These are phyloP conservation scores for Amblyjoppa proteus DNA, from an alignment of 2,888 invertebrate species.

Conservation along the genomic window DNA sequence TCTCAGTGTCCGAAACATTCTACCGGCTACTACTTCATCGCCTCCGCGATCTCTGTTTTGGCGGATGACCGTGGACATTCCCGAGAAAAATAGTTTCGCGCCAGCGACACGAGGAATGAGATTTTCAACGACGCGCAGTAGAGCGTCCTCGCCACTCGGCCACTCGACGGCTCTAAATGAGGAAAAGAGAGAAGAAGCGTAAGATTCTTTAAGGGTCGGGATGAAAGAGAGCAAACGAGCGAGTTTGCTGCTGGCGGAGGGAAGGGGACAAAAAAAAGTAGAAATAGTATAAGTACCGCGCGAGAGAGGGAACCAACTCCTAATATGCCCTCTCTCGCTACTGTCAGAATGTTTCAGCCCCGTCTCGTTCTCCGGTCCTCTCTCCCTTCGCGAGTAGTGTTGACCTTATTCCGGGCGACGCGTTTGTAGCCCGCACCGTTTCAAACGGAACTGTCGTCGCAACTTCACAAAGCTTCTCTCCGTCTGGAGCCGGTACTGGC, in stretches of 20 bases:
- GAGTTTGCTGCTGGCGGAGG: slow-evolving; percentile 4
- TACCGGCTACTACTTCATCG: neutral
- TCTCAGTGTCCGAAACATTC: too few species aligned
- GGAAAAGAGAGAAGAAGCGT: slow-evolving; percentile 50
- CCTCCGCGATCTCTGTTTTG: neutral
- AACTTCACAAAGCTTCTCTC: slow-evolving; percentile 43
- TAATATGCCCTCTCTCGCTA: slow-evolving; percentile 53
- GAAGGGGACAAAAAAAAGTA: slow-evolving; percentile 20
- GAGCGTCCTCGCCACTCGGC: slow-evolving; percentile 30
- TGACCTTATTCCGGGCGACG: slow-evolving; percentile 61
- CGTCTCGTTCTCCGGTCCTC: slow-evolving; percentile 22
- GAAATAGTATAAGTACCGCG: slow-evolving; percentile 56
- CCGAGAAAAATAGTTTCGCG: neutral
- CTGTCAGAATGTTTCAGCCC: slow-evolving; percentile 51
- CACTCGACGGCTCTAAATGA: slow-evolving; percentile 52
- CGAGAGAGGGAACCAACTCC: slow-evolving; percentile 10
- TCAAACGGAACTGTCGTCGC: slow-evolving; percentile 56
- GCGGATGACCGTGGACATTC: neutral
- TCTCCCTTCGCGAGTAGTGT: neutral
- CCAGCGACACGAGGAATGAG: slow-evolving; percentile 26
- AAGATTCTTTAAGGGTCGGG: slow-evolving; percentile 36
- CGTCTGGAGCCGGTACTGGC: slow-evolving; percentile 15
- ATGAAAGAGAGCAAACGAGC: slow-evolving; percentile 56
- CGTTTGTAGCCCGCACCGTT: slow-evolving; percentile 55
- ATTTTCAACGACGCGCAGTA: slow-evolving; percentile 33